Evolutionary conservation across 2,888 invertebrate species (phyloP).

Genomic region (Himalopsyche anomala): DNA sequence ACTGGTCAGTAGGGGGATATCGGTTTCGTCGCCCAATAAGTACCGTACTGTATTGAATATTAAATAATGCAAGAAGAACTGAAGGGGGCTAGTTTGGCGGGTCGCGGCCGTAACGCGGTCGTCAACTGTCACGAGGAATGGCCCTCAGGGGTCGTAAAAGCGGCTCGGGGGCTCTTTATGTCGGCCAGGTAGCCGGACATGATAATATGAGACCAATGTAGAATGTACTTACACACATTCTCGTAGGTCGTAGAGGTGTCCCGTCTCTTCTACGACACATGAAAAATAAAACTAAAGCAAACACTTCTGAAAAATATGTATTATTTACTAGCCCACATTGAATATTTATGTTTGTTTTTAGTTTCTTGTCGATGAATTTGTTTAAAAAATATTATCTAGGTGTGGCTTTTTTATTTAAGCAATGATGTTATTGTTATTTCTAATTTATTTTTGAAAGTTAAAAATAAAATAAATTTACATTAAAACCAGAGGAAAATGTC

Average conservation of each 20-base stretch:
- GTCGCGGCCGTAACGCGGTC: constrained; percentile 60
- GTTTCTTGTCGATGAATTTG: too few relatives aligned
- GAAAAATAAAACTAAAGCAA: not conserved
- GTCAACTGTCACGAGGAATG: constrained; percentile 64
- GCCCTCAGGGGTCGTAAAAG: constrained; percentile 64
- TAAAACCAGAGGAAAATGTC: too few relatives aligned
- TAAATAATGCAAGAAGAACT: constrained; percentile 64
- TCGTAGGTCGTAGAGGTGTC: constrained; percentile 35
- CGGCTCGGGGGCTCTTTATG: constrained; percentile 59
- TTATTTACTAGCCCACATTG: not conserved
- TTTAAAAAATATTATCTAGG: too few relatives aligned
- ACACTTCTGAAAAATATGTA: not conserved
- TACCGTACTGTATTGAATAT: constrained; percentile 62
- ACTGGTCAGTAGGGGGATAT: constrained; percentile 40
- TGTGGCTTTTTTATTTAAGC: too few relatives aligned
- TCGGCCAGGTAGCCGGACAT: constrained; percentile 24
- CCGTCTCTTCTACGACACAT: not conserved
- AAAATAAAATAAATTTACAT: too few relatives aligned
- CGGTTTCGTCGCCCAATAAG: constrained; percentile 46
- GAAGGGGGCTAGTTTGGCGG: constrained; percentile 63
- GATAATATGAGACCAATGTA: constrained; percentile 51
- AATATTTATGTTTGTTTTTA: too few relatives aligned
- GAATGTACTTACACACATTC: constrained; percentile 35
- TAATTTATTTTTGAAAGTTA: too few relatives aligned
- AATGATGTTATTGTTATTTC: too few relatives aligned